Base-by-base conservation (phyloP, 2,113 vertebrate species). In the Rattus rattus region DNA sequence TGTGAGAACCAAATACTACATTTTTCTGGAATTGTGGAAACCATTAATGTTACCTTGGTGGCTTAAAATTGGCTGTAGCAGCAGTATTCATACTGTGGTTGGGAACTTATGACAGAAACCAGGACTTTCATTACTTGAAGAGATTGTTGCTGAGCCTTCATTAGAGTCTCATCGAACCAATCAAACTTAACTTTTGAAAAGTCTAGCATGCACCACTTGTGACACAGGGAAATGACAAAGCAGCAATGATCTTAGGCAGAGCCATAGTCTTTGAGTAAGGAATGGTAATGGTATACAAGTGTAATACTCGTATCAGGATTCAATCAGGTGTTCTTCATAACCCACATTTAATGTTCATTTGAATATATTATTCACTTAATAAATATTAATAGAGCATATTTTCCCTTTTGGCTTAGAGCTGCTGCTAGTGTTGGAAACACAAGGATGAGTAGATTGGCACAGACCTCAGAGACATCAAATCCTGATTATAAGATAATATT, bases 11-110 rank as follows among this genome's bases (percentile, higher is more conserved):
- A 83, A 19, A 43, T 88, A 54, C 39, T 88, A 36, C 86, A 72
- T 89, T 65, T 65, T 96, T 88, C 63, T 84, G 61, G 72, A 95
- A 65, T 49, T 84, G 92, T 93, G 28, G 69, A 72, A 95, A 13
- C 36, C 20, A 54, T 6, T 79, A 28, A 76, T 85, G 16, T 26
- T 83, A 86, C 28, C 26, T 81, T 92, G 59, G n/a, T 80, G 87
- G 49, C 47, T 94, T 72, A 90, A 85, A 88, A 91, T 87, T 76
- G 54, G n/a, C 39, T 33, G 33, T 9, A 1, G 28, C 39, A 43
- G 36, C 4, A 92, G 24, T 88, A 72, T 88, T 94, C 79, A 94
- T 14, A 81, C 43, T 20, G 76, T 36, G 24, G 36, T 94, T 88
- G 72, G 8, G 87, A 70, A 61, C 26, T 72, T 14, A 69, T 54